phyloP scores from a whole-genome alignment of 2,797 vertebrate species.

The Naso thynnoides region DNA sequence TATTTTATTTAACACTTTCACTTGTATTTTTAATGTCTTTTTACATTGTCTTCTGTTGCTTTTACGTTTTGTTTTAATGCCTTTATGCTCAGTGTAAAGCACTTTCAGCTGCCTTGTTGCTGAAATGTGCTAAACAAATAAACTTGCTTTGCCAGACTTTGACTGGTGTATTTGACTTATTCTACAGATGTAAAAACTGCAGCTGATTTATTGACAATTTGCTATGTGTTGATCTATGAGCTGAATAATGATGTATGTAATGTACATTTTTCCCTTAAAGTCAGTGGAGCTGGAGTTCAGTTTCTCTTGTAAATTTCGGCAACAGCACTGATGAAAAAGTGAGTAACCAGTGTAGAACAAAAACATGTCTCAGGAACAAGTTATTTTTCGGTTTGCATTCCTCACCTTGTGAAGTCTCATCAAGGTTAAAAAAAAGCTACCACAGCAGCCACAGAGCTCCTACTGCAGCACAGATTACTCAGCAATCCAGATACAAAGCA shows the following conservation, averaged over 20 bases:
- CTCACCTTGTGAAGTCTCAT: conserved; percentile 17
- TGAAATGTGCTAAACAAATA: too few relatives aligned
- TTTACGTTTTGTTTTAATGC: too few relatives aligned
- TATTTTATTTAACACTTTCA: too few relatives aligned
- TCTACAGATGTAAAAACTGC: not conserved
- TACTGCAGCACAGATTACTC: conserved; percentile 34
- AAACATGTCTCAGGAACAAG: conserved; percentile 15
- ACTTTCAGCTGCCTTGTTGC: too few relatives aligned
- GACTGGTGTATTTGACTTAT: not conserved
- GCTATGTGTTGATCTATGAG: not conserved
- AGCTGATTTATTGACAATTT: not conserved
- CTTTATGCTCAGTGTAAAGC: too few relatives aligned
- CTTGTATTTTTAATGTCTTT: too few relatives aligned
- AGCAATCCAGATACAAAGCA: conserved; percentile 53
- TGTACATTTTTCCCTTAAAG: not conserved
- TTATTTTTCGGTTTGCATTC: conserved; percentile 16
- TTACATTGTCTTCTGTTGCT: too few relatives aligned
- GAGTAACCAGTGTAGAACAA: not conserved
- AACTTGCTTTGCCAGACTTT: not conserved
- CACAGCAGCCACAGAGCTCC: conserved; percentile 32
- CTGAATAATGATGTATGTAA: not conserved
- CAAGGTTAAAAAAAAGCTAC: conserved; percentile 34
- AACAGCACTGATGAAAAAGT: not conserved
- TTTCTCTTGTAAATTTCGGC: conserved; percentile 4
- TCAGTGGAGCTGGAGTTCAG: not conserved